phyloP scores from a whole-genome alignment of 2,113 vertebrate species.

The Pyrgilauda ruficollis region DNA sequence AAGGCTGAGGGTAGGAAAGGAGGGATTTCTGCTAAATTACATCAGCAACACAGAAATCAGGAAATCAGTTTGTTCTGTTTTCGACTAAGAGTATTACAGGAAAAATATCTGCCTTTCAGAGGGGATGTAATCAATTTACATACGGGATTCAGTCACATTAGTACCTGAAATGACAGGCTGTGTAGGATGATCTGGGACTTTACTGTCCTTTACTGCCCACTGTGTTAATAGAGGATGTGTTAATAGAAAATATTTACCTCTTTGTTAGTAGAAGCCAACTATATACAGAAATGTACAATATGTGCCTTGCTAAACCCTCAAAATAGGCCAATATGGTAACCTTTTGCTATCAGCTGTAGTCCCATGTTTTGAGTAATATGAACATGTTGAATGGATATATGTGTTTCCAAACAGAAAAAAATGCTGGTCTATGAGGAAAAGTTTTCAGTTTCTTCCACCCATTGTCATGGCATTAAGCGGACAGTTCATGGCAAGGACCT shows the following conservation, averaged over 20 bases:
- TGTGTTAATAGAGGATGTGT: background rate
- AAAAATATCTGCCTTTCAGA: background rate
- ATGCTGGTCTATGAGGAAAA: background rate
- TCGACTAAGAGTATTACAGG: background rate
- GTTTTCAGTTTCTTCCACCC: background rate
- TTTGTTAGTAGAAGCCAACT: background rate
- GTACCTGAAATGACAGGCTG: background rate
- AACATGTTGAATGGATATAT: background rate
- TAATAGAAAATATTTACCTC: background rate
- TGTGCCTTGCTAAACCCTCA: background rate
- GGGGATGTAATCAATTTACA: background rate
- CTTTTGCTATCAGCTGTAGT: background rate
- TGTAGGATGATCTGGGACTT: background rate
- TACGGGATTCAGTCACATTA: background rate
- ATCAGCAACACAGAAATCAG: background rate
- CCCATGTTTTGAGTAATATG: background rate
- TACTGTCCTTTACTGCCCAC: background rate
- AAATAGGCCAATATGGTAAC: background rate
- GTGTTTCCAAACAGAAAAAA: background rate
- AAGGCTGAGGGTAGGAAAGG: background rate
- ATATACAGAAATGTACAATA: background rate
- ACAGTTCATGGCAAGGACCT: background rate
- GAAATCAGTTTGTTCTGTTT: background rate
- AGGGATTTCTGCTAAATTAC: background rate
- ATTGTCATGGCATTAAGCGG: background rate